Evolutionary conservation across 2,888 invertebrate species (phyloP).

Genomic region (Galerucella nymphaeae): DNA sequence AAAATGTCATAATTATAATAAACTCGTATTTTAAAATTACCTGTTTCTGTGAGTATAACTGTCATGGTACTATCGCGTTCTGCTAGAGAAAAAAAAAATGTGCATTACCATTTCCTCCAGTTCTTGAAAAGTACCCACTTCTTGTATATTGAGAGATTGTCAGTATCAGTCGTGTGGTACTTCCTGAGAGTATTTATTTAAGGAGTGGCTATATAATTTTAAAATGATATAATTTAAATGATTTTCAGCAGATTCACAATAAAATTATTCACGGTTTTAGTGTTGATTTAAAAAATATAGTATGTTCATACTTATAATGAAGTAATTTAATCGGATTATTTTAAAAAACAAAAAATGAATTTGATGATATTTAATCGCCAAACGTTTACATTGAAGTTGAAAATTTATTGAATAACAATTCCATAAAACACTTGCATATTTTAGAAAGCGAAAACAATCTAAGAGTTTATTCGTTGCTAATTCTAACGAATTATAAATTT

Average conservation of each 20-base stretch:
- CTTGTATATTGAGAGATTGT: constrained; percentile 23
- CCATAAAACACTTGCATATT: not conserved
- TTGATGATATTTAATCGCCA: no score
- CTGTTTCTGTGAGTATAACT: not conserved
- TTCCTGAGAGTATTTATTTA: constrained; percentile 31
- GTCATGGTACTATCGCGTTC: constrained; percentile 20
- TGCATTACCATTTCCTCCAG: constrained; percentile 31
- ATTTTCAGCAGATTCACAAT: not conserved
- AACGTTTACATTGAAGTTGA: not conserved
- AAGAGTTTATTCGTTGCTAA: not conserved
- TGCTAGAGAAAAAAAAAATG: constrained; percentile 25
- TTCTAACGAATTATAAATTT: constrained; percentile 1
- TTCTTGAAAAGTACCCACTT: constrained; percentile 39
- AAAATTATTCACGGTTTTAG: not conserved
- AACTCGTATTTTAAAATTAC: not conserved
- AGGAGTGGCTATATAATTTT: not conserved
- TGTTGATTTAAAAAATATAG: no score
- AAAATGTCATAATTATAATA: not conserved
- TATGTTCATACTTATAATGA: no score
- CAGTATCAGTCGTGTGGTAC: constrained; percentile 15
- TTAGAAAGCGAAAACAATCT: constrained; percentile 6
- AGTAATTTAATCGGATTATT: no score
- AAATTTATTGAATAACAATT: not conserved
- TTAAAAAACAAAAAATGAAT: no score
- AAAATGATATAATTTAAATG: not conserved